Conservation (phyloP, 1,140 invertebrate genomes). For the Plectus sambesii region DNA sequence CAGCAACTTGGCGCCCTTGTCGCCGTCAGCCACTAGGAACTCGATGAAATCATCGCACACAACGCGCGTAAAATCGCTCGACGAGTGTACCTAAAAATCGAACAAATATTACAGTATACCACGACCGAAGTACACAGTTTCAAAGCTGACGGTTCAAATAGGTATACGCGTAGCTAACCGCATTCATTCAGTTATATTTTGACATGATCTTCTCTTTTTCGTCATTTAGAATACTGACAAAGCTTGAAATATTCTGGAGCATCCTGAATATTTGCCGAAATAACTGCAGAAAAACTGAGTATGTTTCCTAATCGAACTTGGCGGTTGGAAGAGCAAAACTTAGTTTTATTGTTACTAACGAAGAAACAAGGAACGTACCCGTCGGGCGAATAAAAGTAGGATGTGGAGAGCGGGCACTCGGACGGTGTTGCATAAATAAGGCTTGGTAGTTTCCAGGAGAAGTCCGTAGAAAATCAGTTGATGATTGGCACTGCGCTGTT, state of each 20-base stretch:
- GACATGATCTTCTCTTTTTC: not conserved
- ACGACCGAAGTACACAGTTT: not conserved
- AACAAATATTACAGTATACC: constrained; percentile 1
- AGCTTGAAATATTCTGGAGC: too few relatives aligned
- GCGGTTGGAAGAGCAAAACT: constrained; percentile 10
- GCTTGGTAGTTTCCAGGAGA: constrained; percentile 29
- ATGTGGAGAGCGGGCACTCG: constrained; percentile 23
- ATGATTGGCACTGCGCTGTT: constrained; percentile 19
- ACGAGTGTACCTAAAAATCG: constrained; percentile 24
- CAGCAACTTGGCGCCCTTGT: constrained; percentile 14
- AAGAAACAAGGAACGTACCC: constrained; percentile 18
- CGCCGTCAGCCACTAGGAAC: constrained; percentile 19
- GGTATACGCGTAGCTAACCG: too few relatives aligned
- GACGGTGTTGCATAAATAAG: constrained; percentile 24
- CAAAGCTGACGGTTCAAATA: too few relatives aligned
- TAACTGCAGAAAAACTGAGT: constrained; percentile 1
- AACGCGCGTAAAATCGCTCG: not conserved
- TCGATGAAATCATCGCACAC: constrained; percentile 31
- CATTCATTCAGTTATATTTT: too few relatives aligned
- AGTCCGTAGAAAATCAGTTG: constrained; percentile 29
- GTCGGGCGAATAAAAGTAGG: constrained; percentile 24
- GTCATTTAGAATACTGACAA: not conserved
- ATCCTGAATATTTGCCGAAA: constrained; percentile 14
- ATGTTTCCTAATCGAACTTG: constrained; percentile 1
- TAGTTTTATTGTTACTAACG: not conserved